phyloP scores from a whole-genome alignment of 2,888 invertebrate genomes.

The Schizotus pectinicornis region DNA sequence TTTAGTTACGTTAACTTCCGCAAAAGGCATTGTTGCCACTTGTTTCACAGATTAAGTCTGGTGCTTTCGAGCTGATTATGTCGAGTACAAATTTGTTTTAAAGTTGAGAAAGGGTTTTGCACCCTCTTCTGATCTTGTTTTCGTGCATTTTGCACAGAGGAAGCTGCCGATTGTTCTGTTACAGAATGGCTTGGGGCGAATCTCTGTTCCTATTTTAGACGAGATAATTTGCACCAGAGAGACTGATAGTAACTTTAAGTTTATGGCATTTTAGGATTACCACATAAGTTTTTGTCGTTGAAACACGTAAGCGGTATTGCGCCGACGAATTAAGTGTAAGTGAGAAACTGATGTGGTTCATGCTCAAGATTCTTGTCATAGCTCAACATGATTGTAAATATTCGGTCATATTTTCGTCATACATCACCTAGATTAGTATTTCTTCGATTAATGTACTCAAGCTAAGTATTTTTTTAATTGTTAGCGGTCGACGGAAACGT shows the following conservation, averaged over 20 bases:
- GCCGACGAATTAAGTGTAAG: slow-evolving; percentile 4
- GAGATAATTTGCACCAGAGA: slow-evolving; percentile 41
- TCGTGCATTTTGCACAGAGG: not conserved
- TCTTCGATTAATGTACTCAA: slow-evolving; percentile 18
- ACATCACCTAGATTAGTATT: slow-evolving; percentile 27
- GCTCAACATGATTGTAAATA: slow-evolving; percentile 42
- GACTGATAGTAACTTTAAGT: slow-evolving; percentile 43
- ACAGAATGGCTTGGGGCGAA: slow-evolving; percentile 19
- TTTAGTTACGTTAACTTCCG: too few species aligned
- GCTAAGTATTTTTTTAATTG: slow-evolving; percentile 18
- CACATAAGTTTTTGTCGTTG: slow-evolving; percentile 25
- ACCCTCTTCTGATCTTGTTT: slow-evolving; percentile 13
- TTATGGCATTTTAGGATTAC: slow-evolving; percentile 36
- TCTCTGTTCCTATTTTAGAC: slow-evolving; percentile 38
- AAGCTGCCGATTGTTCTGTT: not conserved
- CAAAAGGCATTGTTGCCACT: not conserved
- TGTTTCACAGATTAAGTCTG: slow-evolving; percentile 10
- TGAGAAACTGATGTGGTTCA: slow-evolving; percentile 37
- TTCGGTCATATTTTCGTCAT: slow-evolving; percentile 26
- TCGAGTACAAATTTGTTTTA: slow-evolving; percentile 18
- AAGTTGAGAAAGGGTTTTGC: slow-evolving; percentile 3
- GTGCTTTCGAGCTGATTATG: slow-evolving; percentile 14
- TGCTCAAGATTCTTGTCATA: slow-evolving; percentile 47
- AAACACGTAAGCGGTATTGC: not conserved
- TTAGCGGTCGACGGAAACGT: slow-evolving; percentile 9